Evolutionary conservation across 2,797 vertebrate species (phyloP).

Genomic region (Naso thynnoides): DNA sequence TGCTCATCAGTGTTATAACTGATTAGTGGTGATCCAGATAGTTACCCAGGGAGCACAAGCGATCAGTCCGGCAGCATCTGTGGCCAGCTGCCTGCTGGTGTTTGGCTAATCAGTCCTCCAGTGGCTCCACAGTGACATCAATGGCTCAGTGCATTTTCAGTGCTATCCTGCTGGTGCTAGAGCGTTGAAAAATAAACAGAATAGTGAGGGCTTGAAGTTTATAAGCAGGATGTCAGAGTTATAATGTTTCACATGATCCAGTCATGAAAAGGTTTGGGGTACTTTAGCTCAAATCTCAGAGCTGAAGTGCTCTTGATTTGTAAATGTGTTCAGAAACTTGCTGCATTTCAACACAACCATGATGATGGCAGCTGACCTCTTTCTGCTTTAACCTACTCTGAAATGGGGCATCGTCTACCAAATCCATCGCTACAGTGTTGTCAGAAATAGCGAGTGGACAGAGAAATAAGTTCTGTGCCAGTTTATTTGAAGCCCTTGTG

Average conservation of each 20-base stretch:
- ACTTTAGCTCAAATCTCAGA: not conserved
- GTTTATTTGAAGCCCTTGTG: constrained; percentile 31
- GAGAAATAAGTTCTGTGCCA: constrained; percentile 36
- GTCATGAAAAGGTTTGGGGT: constrained; percentile 13
- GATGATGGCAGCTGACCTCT: constrained; percentile 38
- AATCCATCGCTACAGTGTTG: constrained; percentile 29
- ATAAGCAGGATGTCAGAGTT: constrained; percentile 22
- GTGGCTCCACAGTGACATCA: constrained; percentile 51
- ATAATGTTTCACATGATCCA: constrained; percentile 29
- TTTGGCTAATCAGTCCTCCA: constrained; percentile 66
- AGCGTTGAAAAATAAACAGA: constrained; percentile 40
- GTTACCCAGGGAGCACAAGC: constrained; percentile 57
- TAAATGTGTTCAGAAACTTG: constrained; percentile 24
- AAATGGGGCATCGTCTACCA: constrained; percentile 33
- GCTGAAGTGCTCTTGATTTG: constrained; percentile 18
- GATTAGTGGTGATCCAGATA: constrained; percentile 67
- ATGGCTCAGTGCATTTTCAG: constrained; percentile 41
- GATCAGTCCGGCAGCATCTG: constrained; percentile 56
- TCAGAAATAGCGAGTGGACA: constrained; percentile 41
- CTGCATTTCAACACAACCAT: constrained; percentile 2
- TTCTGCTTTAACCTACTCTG: constrained; percentile 29
- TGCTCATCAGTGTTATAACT: constrained; percentile 69
- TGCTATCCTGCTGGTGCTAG: constrained; percentile 38
- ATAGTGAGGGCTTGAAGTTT: constrained; percentile 41
- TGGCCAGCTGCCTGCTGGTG: constrained; percentile 61